Evolutionary conservation across 2,888 invertebrate species (phyloP), one percentile per base, ranked within the genome.

Genomic region (Troides aeacus): DNA sequence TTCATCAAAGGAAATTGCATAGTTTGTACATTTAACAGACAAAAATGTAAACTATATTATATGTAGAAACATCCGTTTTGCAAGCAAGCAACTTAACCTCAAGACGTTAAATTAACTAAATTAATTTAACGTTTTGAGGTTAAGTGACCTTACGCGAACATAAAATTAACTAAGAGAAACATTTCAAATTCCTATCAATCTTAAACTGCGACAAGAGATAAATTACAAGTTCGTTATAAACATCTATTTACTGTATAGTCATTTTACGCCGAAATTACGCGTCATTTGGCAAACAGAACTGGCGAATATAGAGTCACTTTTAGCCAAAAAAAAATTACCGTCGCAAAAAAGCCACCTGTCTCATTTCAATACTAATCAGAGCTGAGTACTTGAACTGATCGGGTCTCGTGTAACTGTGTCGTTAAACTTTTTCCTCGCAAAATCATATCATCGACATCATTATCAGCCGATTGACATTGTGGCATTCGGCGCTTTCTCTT

Each of bases 291-390:
- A 64, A 64, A 64, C 60, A 64, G 39, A 71, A 64, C 64, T 64
- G 71, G 62, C 71, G 58, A 46, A 46, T 59, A 10, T 57, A 61
- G 56, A 56, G 66, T 36, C 58, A 59, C 68, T 68, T 58, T 62
- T 50, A 46, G 58, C 21, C 42, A 69, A 64, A 66, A 68, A 21
- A 60, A 46, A 65, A 72, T 69, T 69, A 69, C n/a, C 63, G 42
- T 64, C 72, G 71, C 72, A 66, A 39, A 73, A 71, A 70, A 74
- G 72, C 74, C 75, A 77, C 74, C 78, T 78, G 79, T 72, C 77
- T 77, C 71, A 60, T 73, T 72, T 78, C 76, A 76, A 71, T 59
- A 71, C 71, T 57, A 70, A 71, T 71, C 60, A 61, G 62, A 65
- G 65, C 59, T 62, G 39, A 62, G 24, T 15, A 61, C 60, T 30